Conservation (phyloP, 2,888 invertebrate genomes). For the Choreutis nemorana region DNA sequence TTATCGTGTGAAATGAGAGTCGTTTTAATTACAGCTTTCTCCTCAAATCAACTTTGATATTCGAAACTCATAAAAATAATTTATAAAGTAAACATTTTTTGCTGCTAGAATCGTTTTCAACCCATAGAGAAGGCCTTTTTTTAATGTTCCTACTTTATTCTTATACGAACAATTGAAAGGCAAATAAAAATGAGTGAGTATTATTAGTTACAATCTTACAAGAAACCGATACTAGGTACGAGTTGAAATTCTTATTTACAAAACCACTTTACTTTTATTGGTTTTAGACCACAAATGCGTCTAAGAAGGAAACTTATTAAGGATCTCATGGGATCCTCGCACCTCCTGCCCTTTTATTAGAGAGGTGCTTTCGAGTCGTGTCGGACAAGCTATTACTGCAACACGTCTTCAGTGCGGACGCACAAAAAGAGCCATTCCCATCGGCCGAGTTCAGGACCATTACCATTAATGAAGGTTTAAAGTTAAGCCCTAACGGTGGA, state of each 20-base stretch:
- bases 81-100: no score
- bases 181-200: no score
- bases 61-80: no score
- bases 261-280: slow-evolving; percentile 8
- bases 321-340: slow-evolving; percentile 10
- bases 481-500: slow-evolving; percentile 53
- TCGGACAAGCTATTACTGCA: slow-evolving; percentile 39
- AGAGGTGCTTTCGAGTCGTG: slow-evolving; percentile 18
- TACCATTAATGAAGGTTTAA: slow-evolving; percentile 55
- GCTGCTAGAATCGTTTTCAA: no score
- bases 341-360: background rate
- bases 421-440: slow-evolving; percentile 51
- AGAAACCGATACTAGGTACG: slow-evolving; percentile 3
- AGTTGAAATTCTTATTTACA: slow-evolving; percentile 8
- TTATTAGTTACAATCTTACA: slow-evolving; percentile 7
- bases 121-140: no score
- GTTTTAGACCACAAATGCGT: slow-evolving; percentile 7
- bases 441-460: slow-evolving; percentile 41
- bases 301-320: slow-evolving; percentile 8
- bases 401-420: slow-evolving; percentile 22
- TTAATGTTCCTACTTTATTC: no score
- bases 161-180: no score
- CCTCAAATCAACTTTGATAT: slow-evolving; percentile 26
- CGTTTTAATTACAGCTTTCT: slow-evolving; percentile 55
- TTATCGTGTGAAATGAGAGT: slow-evolving; percentile 38